These are phyloP conservation scores for Bombus affinis DNA, from an alignment of 1,140 invertebrate species.

Conservation along the genomic window DNA sequence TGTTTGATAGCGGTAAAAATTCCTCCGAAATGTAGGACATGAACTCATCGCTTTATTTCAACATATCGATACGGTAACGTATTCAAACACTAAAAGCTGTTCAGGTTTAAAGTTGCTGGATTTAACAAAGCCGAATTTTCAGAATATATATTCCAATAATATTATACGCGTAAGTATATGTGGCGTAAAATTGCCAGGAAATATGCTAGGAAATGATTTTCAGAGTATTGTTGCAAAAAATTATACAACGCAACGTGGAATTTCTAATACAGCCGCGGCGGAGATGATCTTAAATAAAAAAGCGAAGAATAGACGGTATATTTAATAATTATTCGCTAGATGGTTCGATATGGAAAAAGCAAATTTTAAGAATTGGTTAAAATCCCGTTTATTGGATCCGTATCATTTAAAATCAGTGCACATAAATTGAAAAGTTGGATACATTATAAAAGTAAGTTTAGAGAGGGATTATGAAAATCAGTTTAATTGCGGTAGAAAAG, in stretches of 20 bases:
- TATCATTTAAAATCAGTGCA: neutral
- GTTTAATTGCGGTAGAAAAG: slow-evolving; percentile 18
- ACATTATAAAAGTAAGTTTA: neutral
- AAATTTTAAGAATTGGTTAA: neutral
- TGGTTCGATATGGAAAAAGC: neutral
- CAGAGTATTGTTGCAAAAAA: neutral
- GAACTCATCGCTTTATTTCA: neutral
- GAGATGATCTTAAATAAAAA: neutral
- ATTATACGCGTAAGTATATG: neutral
- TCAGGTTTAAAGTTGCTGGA: neutral
- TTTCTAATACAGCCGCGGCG: neutral
- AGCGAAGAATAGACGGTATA: neutral
- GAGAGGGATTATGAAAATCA: slow-evolving; percentile 17
- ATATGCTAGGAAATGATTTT: neutral
- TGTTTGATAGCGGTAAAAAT: neutral
- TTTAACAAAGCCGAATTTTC: neutral
- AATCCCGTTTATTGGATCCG: neutral
- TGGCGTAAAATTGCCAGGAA: neutral
- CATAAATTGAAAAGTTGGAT: neutral
- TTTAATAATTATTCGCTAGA: neutral
- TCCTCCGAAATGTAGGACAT: neutral
- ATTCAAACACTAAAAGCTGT: neutral
- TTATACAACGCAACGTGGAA: neutral
- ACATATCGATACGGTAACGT: neutral
- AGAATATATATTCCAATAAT: neutral